phyloP scores from a whole-genome alignment of 1,140 invertebrate genomes.

The Dreissena rostriformis region DNA sequence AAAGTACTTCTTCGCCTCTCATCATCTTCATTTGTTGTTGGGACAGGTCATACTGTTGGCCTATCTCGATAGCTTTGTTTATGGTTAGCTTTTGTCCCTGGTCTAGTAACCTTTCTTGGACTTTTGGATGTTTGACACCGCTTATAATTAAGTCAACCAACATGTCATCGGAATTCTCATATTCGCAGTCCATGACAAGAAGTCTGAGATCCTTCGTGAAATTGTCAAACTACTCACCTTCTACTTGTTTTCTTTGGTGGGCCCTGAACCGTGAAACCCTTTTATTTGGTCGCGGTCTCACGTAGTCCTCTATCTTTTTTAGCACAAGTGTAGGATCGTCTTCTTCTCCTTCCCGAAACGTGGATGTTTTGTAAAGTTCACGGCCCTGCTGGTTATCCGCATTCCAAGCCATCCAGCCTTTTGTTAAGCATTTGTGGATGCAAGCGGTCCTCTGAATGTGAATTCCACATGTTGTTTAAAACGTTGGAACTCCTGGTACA shows the following conservation, averaged over 20 bases:
- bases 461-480: constrained; percentile 29
- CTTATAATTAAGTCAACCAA: constrained; percentile 19
- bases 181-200: constrained; percentile 20
- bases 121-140: constrained; percentile 15
- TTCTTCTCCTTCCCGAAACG: neutral
- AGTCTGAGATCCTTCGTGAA: constrained; percentile 18
- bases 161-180: constrained; percentile 12
- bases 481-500: constrained; percentile 17
- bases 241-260: constrained; percentile 7
- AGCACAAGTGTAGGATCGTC: constrained; percentile 7
- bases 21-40: constrained; percentile 24
- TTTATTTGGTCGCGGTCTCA: constrained; percentile 15
- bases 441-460: constrained; percentile 9
- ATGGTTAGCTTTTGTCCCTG: constrained; percentile 12
- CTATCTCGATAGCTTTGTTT: constrained; percentile 20
- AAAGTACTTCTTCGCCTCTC: neutral
- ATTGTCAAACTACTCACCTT: constrained; percentile 17
- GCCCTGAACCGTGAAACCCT: constrained; percentile 7
- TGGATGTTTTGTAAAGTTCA: constrained; percentile 18
- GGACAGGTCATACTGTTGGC: constrained; percentile 11
- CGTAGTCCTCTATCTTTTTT: constrained; percentile 16
- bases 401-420: constrained; percentile 28
- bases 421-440: constrained; percentile 5
- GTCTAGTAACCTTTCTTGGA: constrained; percentile 29
- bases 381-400: constrained; percentile 35